Base-by-base conservation (phyloP, 1,140 invertebrate genomes). In the Plodia interpunctella region DNA sequence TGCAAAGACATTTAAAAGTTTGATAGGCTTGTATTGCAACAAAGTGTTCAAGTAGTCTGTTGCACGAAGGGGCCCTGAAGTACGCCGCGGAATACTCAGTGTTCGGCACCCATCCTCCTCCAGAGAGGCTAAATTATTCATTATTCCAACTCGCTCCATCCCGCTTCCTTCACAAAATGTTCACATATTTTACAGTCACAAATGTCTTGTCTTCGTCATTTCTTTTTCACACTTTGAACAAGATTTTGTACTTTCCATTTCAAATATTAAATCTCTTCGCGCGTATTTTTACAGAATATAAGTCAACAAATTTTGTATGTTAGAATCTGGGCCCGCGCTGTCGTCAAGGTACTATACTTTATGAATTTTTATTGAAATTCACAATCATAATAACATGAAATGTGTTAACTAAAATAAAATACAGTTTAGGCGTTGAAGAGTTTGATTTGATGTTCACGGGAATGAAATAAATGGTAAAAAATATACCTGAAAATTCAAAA, bases 261-360 rank as follows among this genome's bases (percentile, higher is more conserved):
- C 11, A 38, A 52, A 52, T 13, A 21, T 65, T 70, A 67, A 67
- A 68, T 60, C 64, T 69, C 71, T 74, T 76, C 66, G n/a, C 38
- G 38, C 10, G 15, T n/a, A 44, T 44, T 15, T 44, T 44, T 15
- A n/a, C 38, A n/a, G 38, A 44, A 44, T 44, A 44, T 10, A 15
- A 15, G 1, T 44, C 13, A 15, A 44, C 3, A 44, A 15, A 44
- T n/a, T 44, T 44, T 17, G 1, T 32, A 11, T 32, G 30, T 6
- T 32, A 32, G 10, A 32, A 32, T 32, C 21, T 25, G 21, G 21
- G 21, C 6, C 10, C 30, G 6, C 9, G 11, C 9, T 28, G 28
- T 28, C 30, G 30, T 11, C 30, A 32, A 32, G 9, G 30, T 10
- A 32, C 9, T 32, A 9, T 28, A 28, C 28, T 32, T 32, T 32